A percentile compares a stretch with the other conserved stretches of the same genome.
phyloP scores from a whole-genome alignment of 2,888 invertebrate species.

The Noctua comes region DNA sequence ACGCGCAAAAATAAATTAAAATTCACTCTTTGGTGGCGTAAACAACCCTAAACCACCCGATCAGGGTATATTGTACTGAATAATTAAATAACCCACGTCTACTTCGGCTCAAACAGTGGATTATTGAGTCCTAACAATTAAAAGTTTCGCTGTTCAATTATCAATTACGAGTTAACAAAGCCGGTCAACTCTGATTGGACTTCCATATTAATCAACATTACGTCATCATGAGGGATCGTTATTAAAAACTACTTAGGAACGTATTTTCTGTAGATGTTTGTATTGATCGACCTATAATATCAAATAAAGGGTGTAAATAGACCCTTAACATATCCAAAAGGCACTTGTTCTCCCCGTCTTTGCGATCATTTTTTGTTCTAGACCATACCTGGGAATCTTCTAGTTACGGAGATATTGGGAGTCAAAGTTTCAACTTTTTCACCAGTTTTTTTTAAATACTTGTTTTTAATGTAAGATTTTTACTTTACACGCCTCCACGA shows the following conservation, averaged over 20 bases:
- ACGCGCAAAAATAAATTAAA: conserved; percentile 70
- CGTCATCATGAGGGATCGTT: conserved; percentile 51
- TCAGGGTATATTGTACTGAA: conserved; percentile 77
- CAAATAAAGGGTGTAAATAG: too few relatives aligned
- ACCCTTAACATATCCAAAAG: too few relatives aligned
- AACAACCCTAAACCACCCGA: conserved; percentile 70
- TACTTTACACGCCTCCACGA: too few relatives aligned
- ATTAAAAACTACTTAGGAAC: conserved; percentile 21
- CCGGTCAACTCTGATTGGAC: conserved; percentile 76
- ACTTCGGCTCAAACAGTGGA: conserved; percentile 70
- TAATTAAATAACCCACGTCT: conserved; percentile 78
- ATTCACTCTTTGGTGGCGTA: conserved; percentile 62
- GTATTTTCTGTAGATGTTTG: conserved; percentile 10
- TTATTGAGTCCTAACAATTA: conserved; percentile 83
- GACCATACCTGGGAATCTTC: too few relatives aligned
- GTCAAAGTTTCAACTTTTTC: too few relatives aligned
- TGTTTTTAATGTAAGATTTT: too few relatives aligned
- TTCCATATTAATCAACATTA: conserved; percentile 78
- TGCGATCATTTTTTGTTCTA: too few relatives aligned
- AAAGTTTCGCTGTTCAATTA: conserved; percentile 81
- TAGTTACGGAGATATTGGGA: too few relatives aligned
- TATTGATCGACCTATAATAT: conserved; percentile 22
- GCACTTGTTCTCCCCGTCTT: too few relatives aligned
- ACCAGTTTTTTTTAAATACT: too few relatives aligned
- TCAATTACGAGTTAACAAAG: conserved; percentile 80